Evolutionary conservation across 2,888 invertebrate species (phyloP), one percentile per base, ranked within the genome.

Genomic region (Pammene fasciana): DNA sequence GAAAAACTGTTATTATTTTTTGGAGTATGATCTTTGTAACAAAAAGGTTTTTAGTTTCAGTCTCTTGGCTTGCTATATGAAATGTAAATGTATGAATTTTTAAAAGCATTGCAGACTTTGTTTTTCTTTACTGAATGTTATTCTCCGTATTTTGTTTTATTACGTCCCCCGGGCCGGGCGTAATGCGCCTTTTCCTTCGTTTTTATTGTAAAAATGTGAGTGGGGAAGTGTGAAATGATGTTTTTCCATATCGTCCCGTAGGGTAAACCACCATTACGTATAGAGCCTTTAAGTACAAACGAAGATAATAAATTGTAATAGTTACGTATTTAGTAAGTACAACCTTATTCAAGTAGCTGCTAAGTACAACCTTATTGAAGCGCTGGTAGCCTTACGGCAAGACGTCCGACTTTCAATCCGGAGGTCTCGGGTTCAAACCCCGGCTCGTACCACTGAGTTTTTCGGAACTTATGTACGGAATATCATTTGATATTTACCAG

Each of bases 211-310:
- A 75, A 75, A 75, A 75, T 74, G 74, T 77, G 80, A 79, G 76
- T 77, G 76, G 82, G 82, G 81, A 81, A 83, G 83, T 84, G 83
- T 81, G 80, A 80, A 82, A 82, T 82, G 77, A 80, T 82, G 81
- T 82, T 79, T 76, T 75, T 73, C 81, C 79, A 82, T 83, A 83
- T 83, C 79, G 80, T 79, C 78, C 82, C 79, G 74, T 73, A 68
- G 82, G 82, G 83, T 81, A 80, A 81, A 79, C 77, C 71, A 75
- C 76, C 73, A 68, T 65, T 68, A 68, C 52, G 50, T 57, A 46
- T 59, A 65, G 50, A 68, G 16, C 52, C 13, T 38, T 3, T 50
- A 50, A 11, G 50, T 26, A 50, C 10, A 26, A 50, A 50, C 13
- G 50, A 50, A 50, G 13, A 26, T 9, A 57, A 18, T 13, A 26